These are phyloP conservation scores for Nephrotoma appendiculata DNA, from an alignment of 2,888 invertebrate species.

Conservation along the genomic window DNA sequence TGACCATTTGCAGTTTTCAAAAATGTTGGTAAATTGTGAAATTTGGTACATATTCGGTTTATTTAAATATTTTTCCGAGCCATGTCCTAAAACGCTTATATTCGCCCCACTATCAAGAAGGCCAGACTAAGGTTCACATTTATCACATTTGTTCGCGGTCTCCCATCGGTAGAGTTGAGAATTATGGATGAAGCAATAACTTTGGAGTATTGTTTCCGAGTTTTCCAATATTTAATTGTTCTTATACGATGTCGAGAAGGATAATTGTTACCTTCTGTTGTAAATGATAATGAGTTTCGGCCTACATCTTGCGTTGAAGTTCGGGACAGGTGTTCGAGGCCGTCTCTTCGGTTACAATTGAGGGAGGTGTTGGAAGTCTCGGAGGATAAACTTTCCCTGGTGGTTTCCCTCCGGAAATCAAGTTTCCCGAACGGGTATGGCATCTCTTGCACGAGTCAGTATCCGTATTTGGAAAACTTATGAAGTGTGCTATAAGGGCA, in stretches of 20 bases:
- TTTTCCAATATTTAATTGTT: background rate
- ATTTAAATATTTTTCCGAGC: background rate
- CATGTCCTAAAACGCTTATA: background rate
- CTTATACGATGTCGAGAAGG: background rate
- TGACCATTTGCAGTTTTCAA: background rate
- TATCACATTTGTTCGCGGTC: background rate
- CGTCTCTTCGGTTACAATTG: background rate
- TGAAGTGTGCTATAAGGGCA: background rate
- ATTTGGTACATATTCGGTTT: background rate
- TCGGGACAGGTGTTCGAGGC: background rate
- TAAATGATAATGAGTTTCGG: background rate
- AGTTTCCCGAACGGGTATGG: background rate
- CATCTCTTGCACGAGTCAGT: background rate
- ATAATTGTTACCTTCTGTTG: background rate
- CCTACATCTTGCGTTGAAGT: background rate
- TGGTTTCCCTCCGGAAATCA: background rate
- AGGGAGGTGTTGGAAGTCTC: background rate
- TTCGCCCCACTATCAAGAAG: background rate
- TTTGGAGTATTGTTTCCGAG: background rate
- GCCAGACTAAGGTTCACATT: background rate
- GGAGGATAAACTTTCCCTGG: background rate
- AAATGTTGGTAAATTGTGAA: background rate
- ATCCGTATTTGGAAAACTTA: background rate
- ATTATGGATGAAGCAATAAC: background rate
- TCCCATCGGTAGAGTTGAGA: background rate